phyloP scores from a whole-genome alignment of 2,113 vertebrate species.

The Ibidorhyncha struthersii region DNA sequence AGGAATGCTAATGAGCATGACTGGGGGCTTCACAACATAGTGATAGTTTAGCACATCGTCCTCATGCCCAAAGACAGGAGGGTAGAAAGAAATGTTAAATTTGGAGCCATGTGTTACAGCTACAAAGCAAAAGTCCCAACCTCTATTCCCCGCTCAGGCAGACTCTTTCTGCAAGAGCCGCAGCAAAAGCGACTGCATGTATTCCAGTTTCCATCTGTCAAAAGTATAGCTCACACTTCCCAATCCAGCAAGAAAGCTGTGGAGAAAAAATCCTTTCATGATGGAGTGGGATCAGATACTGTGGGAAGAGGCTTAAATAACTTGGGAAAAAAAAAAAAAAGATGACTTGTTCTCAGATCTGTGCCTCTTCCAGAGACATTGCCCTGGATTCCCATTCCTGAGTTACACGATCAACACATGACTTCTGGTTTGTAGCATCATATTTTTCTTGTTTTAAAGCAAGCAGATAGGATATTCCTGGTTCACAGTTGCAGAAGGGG shows the following conservation, averaged over 20 bases:
- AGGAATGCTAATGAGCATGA: background rate
- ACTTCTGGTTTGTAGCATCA: background rate
- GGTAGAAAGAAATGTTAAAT: background rate
- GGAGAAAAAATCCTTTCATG: background rate
- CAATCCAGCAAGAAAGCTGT: background rate
- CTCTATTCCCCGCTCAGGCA: background rate
- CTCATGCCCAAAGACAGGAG: background rate
- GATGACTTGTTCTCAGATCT: background rate
- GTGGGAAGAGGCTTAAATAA: background rate
- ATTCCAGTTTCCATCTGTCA: background rate
- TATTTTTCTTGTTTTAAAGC: background rate
- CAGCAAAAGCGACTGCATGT: background rate
- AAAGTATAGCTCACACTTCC: background rate
- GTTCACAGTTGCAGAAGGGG: background rate
- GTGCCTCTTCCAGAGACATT: background rate
- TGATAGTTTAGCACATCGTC: background rate
- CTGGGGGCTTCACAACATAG: background rate
- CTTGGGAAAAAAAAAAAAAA: background rate
- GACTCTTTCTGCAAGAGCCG: background rate
- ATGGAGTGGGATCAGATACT: background rate
- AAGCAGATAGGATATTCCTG: background rate
- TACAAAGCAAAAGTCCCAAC: background rate
- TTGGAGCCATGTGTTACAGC: background rate
- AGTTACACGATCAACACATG: background rate
- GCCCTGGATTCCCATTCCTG: background rate